Conservation (phyloP, 2,797 vertebrate species). For the Rhabdophis nuchalis region DNA sequence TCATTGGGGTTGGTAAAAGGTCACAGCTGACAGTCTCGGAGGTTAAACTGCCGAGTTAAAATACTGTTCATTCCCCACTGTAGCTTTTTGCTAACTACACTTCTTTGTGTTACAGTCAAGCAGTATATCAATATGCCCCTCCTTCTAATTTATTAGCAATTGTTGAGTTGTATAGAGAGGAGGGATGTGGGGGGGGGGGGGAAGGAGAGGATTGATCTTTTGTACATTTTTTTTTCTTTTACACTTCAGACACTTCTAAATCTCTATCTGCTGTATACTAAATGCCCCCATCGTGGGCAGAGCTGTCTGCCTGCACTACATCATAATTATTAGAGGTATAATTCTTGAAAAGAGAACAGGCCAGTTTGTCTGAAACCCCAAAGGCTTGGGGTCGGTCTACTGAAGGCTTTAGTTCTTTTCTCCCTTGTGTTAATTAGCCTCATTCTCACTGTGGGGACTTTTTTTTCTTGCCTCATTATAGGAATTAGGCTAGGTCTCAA, state of each 20-base stretch:
- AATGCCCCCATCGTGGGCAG: slow-evolving; percentile 40
- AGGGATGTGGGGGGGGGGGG: not conserved
- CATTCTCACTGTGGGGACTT: not conserved
- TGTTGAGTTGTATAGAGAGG: slow-evolving; percentile 80
- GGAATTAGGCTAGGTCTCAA: slow-evolving; percentile 10
- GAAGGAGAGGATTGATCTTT: slow-evolving; percentile 65
- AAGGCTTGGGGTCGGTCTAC: slow-evolving; percentile 35
- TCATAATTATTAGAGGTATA: slow-evolving; percentile 51
- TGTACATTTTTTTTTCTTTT: slow-evolving; percentile 43
- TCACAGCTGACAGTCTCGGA: slow-evolving; percentile 96
- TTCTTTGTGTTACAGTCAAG: slow-evolving; percentile 94
- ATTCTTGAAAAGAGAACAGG: slow-evolving; percentile 41
- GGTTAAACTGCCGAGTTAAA: slow-evolving; percentile 99
- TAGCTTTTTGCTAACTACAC: slow-evolving; percentile 94
- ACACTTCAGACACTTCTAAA: slow-evolving; percentile 61
- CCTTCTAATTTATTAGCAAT: slow-evolving; percentile 95
- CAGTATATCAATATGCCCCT: slow-evolving; percentile 89
- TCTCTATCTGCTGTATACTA: slow-evolving; percentile 56
- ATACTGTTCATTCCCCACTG: slow-evolving; percentile 98
- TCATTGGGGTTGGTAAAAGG: slow-evolving; percentile 98
- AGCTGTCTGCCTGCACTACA: slow-evolving; percentile 46
- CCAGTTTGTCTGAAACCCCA: slow-evolving; percentile 48
- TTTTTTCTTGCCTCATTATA: slow-evolving; percentile 31
- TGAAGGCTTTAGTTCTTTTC: slow-evolving; percentile 31
- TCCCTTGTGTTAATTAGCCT: slow-evolving; percentile 37